Evolutionary conservation across 2,888 invertebrate genomes (phyloP).

Genomic region (Stenoptilia bipunctidactyla): DNA sequence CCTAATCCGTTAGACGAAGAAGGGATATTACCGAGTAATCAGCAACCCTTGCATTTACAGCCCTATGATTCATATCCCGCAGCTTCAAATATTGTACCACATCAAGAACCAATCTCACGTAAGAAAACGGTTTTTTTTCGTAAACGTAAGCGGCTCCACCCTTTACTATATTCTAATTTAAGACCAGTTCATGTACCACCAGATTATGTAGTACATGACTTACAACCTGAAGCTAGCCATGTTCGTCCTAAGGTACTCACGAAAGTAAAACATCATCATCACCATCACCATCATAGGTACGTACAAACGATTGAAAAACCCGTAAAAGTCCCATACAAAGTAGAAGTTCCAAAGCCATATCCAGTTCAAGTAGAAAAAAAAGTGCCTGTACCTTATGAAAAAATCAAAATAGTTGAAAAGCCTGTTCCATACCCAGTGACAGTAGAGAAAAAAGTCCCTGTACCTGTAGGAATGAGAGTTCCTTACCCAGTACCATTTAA

Average conservation of each 20-base stretch:
- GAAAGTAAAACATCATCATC: constrained; percentile 73
- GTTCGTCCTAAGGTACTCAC: constrained; percentile 34
- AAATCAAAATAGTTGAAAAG: constrained; percentile 3
- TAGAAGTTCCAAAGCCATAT: constrained; percentile 44
- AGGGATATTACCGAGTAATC: constrained; percentile 18
- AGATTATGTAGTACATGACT: constrained; percentile 6
- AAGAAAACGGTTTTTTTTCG: constrained; percentile 40
- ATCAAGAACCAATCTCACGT: constrained; percentile 22
- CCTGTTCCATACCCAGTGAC: constrained; percentile 18
- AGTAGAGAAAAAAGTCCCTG: constrained; percentile 18
- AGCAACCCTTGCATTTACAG: constrained; percentile 43
- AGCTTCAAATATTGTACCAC: constrained; percentile 21
- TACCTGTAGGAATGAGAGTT: constrained; percentile 48
- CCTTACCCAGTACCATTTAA: constrained; percentile 63
- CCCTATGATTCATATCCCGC: constrained; percentile 46
- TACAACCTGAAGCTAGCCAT: constrained; percentile 19
- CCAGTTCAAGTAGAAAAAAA: constrained; percentile 47
- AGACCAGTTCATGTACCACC: constrained; percentile 21
- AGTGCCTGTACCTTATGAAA: constrained; percentile 50
- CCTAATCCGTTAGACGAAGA: constrained; percentile 8
- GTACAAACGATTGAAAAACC: constrained; percentile 73
- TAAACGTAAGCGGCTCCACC: constrained; percentile 38
- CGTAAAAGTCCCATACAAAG: constrained; percentile 35
- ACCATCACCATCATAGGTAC: constrained; percentile 76
- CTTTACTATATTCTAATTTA: constrained; percentile 39